A percentile compares a stretch with the other conserved stretches of the same genome.
Conservation (phyloP, 2,113 vertebrate genomes). For the Baryphthengus martii region DNA sequence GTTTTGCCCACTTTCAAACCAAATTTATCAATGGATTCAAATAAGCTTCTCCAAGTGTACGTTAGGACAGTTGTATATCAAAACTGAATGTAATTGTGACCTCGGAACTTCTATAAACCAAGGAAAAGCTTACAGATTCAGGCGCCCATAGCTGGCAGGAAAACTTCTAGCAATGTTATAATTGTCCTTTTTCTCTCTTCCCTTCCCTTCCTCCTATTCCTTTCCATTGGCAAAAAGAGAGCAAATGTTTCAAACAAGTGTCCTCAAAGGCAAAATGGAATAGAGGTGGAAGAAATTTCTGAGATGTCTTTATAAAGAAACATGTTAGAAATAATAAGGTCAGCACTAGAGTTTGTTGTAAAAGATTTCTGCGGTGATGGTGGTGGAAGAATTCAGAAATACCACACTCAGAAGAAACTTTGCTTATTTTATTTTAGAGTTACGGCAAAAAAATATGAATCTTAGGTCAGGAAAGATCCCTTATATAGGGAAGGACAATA, state of each 20-base stretch:
- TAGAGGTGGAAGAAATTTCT: background rate
- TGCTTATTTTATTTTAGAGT: background rate
- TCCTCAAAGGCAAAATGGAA: background rate
- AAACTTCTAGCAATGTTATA: background rate
- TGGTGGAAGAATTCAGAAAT: background rate
- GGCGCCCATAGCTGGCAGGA: background rate
- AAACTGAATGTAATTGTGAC: background rate
- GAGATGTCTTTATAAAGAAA: background rate
- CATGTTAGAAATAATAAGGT: background rate
- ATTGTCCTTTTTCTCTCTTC: background rate
- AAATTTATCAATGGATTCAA: background rate
- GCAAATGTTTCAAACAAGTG: background rate
- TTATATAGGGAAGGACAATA: background rate
- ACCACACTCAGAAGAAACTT: background rate
- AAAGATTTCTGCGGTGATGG: background rate
- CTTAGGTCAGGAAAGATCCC: background rate
- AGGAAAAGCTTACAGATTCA: background rate
- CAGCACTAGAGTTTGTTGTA: background rate
- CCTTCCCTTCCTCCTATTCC: background rate
- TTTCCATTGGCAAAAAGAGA: background rate
- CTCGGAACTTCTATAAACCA: background rate
- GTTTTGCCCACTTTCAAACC: background rate
- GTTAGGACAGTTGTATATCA: background rate
- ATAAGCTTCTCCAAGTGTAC: background rate
- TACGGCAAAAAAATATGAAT: background rate